phyloP scores from a whole-genome alignment of 2,888 invertebrate genomes.

The Ischnura elegans region DNA sequence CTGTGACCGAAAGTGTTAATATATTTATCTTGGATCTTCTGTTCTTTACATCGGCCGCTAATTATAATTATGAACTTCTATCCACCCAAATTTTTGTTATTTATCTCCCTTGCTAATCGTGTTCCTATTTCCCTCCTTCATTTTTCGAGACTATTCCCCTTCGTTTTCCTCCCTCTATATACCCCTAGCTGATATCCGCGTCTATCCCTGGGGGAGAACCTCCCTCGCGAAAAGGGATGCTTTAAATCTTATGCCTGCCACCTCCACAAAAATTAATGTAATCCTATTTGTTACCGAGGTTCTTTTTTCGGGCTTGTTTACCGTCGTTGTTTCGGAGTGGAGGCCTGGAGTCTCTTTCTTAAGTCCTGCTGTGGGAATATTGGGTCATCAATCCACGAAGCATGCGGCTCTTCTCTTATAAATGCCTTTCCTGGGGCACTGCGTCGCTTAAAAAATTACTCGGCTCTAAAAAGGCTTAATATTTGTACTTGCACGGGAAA shows the following conservation, averaged over 20 bases:
- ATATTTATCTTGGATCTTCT: no score
- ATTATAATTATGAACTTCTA: no score
- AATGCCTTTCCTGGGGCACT: neutral
- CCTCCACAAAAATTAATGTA: slow-evolving; percentile 63
- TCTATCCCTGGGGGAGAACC: slow-evolving; percentile 35
- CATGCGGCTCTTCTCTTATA: neutral
- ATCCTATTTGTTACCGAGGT: slow-evolving; percentile 47
- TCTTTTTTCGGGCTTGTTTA: slow-evolving; percentile 43
- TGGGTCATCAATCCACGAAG: slow-evolving; percentile 8
- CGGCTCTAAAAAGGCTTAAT: neutral
- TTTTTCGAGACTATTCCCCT: no score
- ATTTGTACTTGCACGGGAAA: neutral
- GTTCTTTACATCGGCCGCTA: no score
- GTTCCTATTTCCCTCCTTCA: no score
- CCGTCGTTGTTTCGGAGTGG: slow-evolving; percentile 28
- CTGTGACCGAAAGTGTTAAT: no score
- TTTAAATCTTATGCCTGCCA: slow-evolving; percentile 56
- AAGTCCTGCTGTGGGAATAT: slow-evolving; percentile 24
- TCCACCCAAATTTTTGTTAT: neutral
- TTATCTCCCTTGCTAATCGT: neutral
- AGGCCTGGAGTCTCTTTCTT: slow-evolving; percentile 39
- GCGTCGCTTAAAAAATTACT: neutral
- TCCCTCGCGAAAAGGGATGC: slow-evolving; percentile 41
- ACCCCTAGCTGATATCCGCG: neutral
- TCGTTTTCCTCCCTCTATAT: neutral